Evolutionary conservation across 2,888 invertebrate species (phyloP), one percentile per base, ranked within the genome.

Genomic region (Agonopterix subpropinquella): DNA sequence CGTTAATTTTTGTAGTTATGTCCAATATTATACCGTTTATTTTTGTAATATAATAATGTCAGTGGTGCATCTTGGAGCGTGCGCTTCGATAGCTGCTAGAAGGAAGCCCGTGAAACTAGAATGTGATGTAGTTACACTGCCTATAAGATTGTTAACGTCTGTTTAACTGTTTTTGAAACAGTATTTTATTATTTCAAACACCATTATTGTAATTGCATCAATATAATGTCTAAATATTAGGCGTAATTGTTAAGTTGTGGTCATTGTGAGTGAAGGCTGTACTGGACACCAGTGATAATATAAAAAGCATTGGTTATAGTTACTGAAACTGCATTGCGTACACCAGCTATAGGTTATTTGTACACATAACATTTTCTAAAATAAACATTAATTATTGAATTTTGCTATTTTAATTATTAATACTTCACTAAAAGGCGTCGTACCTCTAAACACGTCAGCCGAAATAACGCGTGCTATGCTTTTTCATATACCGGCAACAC

Each of bases 291-390:
- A 61, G 57, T 67, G 60, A 52, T 64, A 62, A 10, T n/a, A 56
- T 62, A 53, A 45, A 60, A 55, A 53, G 53, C 55, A 64, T 59
- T 61, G 67, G 63, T 53, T 53, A 57, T 62, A 67, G 62, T 54
- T 54, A 60, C 47, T 45, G 39, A 53, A 53, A 53, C 64, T 67
- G 69, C 73, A 69, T 67, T 60, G 70, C 73, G 62, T 74, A 77
- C 79, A 76, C 74, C 67, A 70, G 76, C 80, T 77, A 65, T 79
- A 79, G 74, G 67, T 64, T 74, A 82, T 82, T 80, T 85, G 84
- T 85, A 85, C 83, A 84, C 84, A 58, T 63, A 73, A 72, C 70
- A 70, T 76, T 83, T 83, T 80, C 65, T 71, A 56, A 73, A 80
- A 79, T 80, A 82, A 81, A 80, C 64, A 64, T 64, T 46, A 64